phyloP scores from a whole-genome alignment of 1,140 invertebrate species.

The Sycophila sp. region DNA sequence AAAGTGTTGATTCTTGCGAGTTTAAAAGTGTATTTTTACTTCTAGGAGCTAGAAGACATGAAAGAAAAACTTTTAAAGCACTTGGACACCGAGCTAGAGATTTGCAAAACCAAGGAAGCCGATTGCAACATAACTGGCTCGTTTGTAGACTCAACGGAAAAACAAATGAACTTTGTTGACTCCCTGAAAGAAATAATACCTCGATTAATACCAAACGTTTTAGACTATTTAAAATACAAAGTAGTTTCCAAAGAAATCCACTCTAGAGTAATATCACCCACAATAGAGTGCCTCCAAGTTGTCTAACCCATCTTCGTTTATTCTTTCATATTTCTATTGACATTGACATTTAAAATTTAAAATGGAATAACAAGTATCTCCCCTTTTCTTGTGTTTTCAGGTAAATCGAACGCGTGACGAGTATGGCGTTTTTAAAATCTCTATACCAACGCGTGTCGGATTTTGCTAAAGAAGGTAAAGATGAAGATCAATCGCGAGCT shows the following conservation, averaged over 20 bases:
- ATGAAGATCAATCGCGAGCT: constrained; percentile 31
- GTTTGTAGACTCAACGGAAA: not conserved
- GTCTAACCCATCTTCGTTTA: too few relatives aligned
- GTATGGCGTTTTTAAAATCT: constrained; percentile 53
- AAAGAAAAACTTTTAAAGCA: not conserved
- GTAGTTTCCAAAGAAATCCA: not conserved
- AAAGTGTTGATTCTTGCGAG: too few relatives aligned
- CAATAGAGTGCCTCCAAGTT: too few relatives aligned
- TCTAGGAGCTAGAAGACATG: not conserved
- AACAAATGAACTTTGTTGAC: not conserved
- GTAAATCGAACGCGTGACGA: constrained; percentile 49
- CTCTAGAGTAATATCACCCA: too few relatives aligned
- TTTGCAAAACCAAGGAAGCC: not conserved
- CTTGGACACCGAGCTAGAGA: not conserved
- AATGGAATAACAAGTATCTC: not conserved
- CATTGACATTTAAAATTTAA: too few relatives aligned
- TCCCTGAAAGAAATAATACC: not conserved
- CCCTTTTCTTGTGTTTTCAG: constrained; percentile 39
- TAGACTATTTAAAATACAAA: not conserved
- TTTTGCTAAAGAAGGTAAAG: constrained; percentile 52
- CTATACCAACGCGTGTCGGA: constrained; percentile 52
- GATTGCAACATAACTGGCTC: not conserved
- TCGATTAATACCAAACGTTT: not conserved
- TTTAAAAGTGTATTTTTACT: not conserved
- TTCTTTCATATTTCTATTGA: too few relatives aligned